phyloP scores from a whole-genome alignment of 1,140 invertebrate species.

The Drosophila nigromelanica region DNA sequence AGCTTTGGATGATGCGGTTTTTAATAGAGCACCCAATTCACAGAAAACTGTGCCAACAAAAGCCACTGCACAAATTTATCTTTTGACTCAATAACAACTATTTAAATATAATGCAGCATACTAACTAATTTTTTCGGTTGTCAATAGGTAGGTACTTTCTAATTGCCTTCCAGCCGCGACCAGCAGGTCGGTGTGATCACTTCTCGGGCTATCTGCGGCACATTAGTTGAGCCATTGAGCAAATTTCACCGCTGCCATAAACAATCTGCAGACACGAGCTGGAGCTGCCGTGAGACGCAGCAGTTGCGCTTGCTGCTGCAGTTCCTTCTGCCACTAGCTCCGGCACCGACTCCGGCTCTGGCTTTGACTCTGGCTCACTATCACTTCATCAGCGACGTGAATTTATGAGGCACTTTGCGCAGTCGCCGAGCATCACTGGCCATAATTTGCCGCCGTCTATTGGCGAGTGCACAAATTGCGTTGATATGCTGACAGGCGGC shows the following conservation, averaged over 20 bases:
- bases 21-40: neutral
- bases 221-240: constrained; percentile 78
- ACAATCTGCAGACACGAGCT: constrained; percentile 60
- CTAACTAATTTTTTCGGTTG: constrained; percentile 23
- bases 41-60: constrained; percentile 17
- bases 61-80: constrained; percentile 6
- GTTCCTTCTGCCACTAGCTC: constrained; percentile 8
- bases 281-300: constrained; percentile 34
- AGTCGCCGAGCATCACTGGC: constrained; percentile 76
- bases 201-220: constrained; percentile 58
- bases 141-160: constrained; percentile 75
- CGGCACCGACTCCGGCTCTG: constrained; percentile 16
- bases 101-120: constrained; percentile 5
- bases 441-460: constrained; percentile 77
- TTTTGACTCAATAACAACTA: constrained; percentile 1
- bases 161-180: constrained; percentile 45
- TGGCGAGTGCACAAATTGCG: constrained; percentile 80
- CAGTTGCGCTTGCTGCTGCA: constrained; percentile 23
- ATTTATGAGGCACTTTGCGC: constrained; percentile 80
- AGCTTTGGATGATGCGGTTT: constrained; percentile 15
- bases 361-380: constrained; percentile 45
- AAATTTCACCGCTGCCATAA: constrained; percentile 68
- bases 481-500: constrained; percentile 79
- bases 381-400: constrained; percentile 81
- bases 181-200: constrained; percentile 23